Evolutionary conservation across 2,797 vertebrate genomes (phyloP), one percentile per base, ranked within the genome.

Genomic region (Falco concolor): DNA sequence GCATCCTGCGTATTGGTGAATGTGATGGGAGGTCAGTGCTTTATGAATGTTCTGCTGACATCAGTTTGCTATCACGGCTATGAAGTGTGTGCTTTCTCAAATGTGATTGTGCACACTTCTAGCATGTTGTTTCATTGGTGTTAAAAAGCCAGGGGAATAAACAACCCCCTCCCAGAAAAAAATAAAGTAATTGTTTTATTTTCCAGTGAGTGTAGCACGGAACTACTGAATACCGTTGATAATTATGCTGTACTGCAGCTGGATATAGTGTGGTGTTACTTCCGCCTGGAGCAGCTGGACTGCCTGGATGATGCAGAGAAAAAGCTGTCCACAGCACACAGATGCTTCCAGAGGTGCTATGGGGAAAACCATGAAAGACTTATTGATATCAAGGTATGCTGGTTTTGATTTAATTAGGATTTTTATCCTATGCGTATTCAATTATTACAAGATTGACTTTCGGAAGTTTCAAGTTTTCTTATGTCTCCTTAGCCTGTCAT

Each of bases 241-340:
- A 99, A 99, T 96, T 99, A 98, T 0, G 99, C 99, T 1, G 99
- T 99, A 4, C 98, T 99, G 78, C 99, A 99, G 98, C 98, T 99
- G 98, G 99, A 99, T 85, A 98, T 99, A 1, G 99, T 99, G 84
- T 99, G 99, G 99, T 99, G 99, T 56, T 99, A 99, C 95, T 98
- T 98, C 44, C 98, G 98, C 8, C 95, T 99, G 97, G 98, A 98
- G 64, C 98, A 99, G 5, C 98, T 99, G 86, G 96, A 98, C 24
- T 99, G 98, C 87, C 98, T 99, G 82, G 98, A 98, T 3, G 99
- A 99, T 3, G 98, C 98, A 1, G 98, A 98, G 65, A 97, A 96
- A 12, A 98, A 99, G 10, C 97, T 99, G 47, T 97, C 98, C 95
- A 91, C 96, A 25, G 99, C 99, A 4, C 99, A 99, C 67, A 97